Base-by-base conservation (phyloP, 1,140 invertebrate genomes). In the Caenorhabditis tropicalis region DNA sequence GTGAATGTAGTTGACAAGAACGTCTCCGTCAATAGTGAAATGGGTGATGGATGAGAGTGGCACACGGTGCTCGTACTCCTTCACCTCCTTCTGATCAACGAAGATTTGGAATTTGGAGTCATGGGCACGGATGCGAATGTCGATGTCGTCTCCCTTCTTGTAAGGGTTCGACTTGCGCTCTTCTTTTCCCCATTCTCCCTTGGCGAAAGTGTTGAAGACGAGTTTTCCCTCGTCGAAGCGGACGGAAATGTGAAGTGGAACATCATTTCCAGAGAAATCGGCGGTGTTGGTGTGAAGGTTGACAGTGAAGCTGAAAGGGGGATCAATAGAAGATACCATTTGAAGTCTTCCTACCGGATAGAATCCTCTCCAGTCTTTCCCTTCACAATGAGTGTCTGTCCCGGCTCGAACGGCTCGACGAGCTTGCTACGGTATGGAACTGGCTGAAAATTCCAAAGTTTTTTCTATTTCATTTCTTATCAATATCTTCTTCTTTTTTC, bases 161-260 rank as follows among this genome's bases (percentile, higher is more conserved):
- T 87, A 90, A 10, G 89, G 89, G 65, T 91, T 91, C 56, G 86
- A 88, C 84, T 90, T 90, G 74, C 89, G 89, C 82, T 90, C 89
- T 85, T 90, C 89, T 82, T 90, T 90, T 33, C 90, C 90, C 89
- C 88, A 90, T 84, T 90, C 89, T 56, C 90, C 89, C 82, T 90
- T 90, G 79, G 84, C 46, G 82, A 90, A 91, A 21, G 88, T 88
- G 85, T 90, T 90, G 85, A 89, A 86, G 24, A 90, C 89, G 51
- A 90, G 88, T 82, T 90, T 90, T 85, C 90, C 90, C 49, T 90
- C 89, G 83, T 90, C 89, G 60, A 90, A 90, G 29, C 89, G 90
- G 4, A 90, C 88, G 33, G 85, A 87, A 82, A 90, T 89, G 81
- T 90, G 89, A 70, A 90, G 81, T 12, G 89, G 89, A 79, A 90